Conservation (phyloP, 2,797 vertebrate species). For the Melanitta fusca region DNA sequence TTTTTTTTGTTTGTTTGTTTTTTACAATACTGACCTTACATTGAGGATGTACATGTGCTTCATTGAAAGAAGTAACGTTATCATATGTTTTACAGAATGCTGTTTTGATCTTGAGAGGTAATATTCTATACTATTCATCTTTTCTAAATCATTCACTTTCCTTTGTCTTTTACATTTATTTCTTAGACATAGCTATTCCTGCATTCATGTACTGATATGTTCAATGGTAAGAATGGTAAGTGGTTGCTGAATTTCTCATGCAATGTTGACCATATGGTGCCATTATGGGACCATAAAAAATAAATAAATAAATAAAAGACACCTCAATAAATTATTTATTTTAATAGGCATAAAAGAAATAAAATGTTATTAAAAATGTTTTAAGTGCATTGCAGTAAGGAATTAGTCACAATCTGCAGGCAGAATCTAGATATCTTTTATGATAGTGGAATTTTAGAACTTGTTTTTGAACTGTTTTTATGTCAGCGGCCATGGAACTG, state of each 20-base stretch:
- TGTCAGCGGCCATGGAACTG: neutral
- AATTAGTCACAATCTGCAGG: neutral
- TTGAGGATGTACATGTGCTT: neutral
- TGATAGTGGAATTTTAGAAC: neutral
- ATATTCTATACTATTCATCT: neutral
- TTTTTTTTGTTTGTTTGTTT: no score
- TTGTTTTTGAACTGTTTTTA: neutral
- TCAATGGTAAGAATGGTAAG: neutral
- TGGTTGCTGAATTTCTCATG: neutral
- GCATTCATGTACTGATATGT: neutral
- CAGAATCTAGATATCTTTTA: neutral
- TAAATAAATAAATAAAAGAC: no score
- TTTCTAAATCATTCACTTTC: neutral
- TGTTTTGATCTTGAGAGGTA: neutral
- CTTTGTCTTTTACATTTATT: neutral
- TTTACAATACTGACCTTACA: rapidly evolving
- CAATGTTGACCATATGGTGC: neutral
- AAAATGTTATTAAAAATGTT: neutral
- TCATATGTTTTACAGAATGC: neutral
- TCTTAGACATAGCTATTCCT: neutral
- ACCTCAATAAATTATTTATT: neutral
- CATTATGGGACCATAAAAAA: neutral
- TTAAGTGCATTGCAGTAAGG: neutral
- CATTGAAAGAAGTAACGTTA: neutral
- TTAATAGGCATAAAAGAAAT: neutral